Evolutionary conservation across 2,113 vertebrate species (phyloP).

Genomic region (Gasterosteus aculeatus): DNA sequence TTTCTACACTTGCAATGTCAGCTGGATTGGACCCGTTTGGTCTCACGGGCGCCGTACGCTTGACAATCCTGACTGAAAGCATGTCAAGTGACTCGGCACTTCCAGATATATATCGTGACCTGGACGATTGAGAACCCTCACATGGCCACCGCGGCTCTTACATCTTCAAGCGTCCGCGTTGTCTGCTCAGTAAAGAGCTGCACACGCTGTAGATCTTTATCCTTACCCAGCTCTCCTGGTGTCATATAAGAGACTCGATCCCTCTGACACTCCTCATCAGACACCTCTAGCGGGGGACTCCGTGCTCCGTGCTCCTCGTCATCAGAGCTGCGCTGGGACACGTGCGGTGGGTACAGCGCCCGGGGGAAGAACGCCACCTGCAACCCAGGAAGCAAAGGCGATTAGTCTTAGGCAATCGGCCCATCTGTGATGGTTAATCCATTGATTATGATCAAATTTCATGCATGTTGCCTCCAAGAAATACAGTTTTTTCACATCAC

Average conservation of each 20-base stretch:
- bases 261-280: constrained; percentile 91
- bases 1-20: neutral
- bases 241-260: constrained; percentile 85
- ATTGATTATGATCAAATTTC: neutral
- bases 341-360: constrained; percentile 80
- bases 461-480: neutral
- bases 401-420: neutral
- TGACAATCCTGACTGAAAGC: constrained; percentile 2
- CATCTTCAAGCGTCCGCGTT: constrained; percentile 30
- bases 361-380: constrained; percentile 78
- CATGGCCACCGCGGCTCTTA: constrained; percentile 14
- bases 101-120: constrained; percentile 26
- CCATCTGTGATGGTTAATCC: neutral
- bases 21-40: neutral
- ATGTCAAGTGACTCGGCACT: constrained; percentile 14
- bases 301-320: constrained; percentile 91
- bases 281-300: constrained; percentile 93
- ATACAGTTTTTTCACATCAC: neutral
- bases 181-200: constrained; percentile 2
- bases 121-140: constrained; percentile 27
- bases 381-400: constrained; percentile 11
- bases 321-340: constrained; percentile 91
- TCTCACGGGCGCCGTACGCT: neutral
- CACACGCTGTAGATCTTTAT: constrained; percentile 6
- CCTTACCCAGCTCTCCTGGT: constrained; percentile 87